Percentiles rank a stretch among this genome's conserved stretches.
Conservation (phyloP, 2,113 vertebrate genomes). For the Thermophis baileyi region DNA sequence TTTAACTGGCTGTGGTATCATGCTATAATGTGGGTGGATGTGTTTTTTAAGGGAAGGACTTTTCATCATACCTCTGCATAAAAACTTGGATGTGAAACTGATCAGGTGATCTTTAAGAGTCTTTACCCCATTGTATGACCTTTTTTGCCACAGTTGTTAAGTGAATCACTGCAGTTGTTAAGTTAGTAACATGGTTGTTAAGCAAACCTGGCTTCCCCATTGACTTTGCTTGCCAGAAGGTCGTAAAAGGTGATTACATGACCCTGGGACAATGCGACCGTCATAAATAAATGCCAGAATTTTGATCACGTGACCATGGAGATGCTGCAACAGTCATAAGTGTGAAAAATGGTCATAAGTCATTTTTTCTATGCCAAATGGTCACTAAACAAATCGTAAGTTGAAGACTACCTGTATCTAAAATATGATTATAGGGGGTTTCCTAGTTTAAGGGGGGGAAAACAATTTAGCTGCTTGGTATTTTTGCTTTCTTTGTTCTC, state of each 20-base stretch:
- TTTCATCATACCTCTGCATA: background rate
- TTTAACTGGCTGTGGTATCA: background rate
- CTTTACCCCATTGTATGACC: background rate
- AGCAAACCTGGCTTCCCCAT: background rate
- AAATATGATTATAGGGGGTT: background rate
- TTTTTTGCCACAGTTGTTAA: background rate
- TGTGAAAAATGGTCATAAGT: background rate
- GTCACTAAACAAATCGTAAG: background rate
- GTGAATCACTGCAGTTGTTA: background rate
- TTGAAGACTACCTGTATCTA: background rate
- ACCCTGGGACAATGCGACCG: background rate
- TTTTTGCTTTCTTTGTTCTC: conserved; percentile 33
- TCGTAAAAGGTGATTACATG: background rate
- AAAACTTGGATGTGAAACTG: background rate
- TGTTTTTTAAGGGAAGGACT: too few relatives aligned
- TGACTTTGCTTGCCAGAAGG: background rate
- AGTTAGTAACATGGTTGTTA: background rate
- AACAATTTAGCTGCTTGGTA: background rate
- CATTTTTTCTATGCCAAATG: background rate
- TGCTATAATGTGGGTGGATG: background rate
- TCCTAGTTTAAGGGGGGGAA: background rate
- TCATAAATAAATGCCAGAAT: background rate
- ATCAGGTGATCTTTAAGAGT: background rate
- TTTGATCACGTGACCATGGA: background rate
- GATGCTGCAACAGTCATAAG: background rate